Conservation (phyloP, 2,113 vertebrate species). For the Platycercus adscitus region DNA sequence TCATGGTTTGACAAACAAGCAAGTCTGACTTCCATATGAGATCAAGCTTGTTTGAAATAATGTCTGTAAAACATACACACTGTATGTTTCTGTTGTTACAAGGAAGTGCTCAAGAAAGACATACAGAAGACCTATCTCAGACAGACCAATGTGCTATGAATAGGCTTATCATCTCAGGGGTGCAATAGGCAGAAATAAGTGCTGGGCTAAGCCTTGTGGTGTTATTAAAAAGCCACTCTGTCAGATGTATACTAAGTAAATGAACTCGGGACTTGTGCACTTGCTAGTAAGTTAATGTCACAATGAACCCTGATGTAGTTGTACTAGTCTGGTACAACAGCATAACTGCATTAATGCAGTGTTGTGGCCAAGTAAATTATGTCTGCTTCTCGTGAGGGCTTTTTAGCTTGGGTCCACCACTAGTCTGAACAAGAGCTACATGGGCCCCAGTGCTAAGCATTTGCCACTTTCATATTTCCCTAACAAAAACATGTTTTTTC, state of each 20-base stretch:
- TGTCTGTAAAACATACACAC: not conserved
- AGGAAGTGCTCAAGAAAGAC: not conserved
- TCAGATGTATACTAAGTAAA: not conserved
- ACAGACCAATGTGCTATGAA: not conserved
- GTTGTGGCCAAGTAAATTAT: not conserved
- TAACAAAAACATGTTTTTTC: not conserved
- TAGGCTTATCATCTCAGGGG: not conserved
- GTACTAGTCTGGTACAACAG: not conserved
- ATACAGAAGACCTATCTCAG: not conserved
- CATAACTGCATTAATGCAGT: not conserved
- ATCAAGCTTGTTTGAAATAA: not conserved
- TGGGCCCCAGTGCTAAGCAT: not conserved
- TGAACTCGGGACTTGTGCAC: not conserved
- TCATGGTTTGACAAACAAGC: not conserved
- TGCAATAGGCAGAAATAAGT: not conserved
- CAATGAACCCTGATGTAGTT: not conserved
- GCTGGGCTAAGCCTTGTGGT: not conserved
- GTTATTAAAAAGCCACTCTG: not conserved
- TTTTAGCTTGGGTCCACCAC: not conserved
- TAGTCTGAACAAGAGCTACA: not conserved
- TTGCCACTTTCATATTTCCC: not conserved
- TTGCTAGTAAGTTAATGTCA: not conserved
- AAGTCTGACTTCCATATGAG: not conserved
- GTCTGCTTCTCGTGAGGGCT: not conserved
- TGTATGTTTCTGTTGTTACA: not conserved